phyloP scores from a whole-genome alignment of 2,888 invertebrate species.

The Tachina grossa region DNA sequence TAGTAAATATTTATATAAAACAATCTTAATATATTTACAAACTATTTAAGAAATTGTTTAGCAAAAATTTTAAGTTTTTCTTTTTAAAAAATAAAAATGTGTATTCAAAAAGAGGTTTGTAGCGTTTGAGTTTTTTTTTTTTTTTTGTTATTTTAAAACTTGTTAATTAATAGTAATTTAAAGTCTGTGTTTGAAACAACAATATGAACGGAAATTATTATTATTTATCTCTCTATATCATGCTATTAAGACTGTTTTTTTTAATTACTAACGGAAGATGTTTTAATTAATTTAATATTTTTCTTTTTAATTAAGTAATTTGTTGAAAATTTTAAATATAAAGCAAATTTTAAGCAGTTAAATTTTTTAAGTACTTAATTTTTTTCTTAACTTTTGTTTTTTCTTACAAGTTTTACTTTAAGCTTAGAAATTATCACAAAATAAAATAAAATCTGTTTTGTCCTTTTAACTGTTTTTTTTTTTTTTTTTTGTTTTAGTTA shows the following conservation, averaged over 20 bases:
- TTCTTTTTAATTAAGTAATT: constrained; percentile 60
- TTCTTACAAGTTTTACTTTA: constrained; percentile 55
- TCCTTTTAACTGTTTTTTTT: constrained; percentile 31
- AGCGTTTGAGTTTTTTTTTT: constrained; percentile 61
- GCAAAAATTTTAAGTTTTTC: constrained; percentile 34
- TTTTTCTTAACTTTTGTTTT: no score
- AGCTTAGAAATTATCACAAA: constrained; percentile 73
- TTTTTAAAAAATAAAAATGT: constrained; percentile 34
- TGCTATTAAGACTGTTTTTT: constrained; percentile 49
- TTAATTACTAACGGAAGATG: constrained; percentile 73
- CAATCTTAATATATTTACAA: constrained; percentile 73
- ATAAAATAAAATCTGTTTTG: constrained; percentile 63
- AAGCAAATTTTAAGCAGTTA: constrained; percentile 62
- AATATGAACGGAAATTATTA: constrained; percentile 58
- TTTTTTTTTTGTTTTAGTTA: constrained; percentile 15
- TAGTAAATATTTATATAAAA: constrained; percentile 76
- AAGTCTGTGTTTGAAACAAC: constrained; percentile 29
- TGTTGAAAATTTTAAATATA: constrained; percentile 47
- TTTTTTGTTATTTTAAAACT: constrained; percentile 41
- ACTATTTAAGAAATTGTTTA: constrained; percentile 66
- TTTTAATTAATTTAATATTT: constrained; percentile 62
- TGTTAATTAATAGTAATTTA: not conserved
- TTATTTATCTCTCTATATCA: constrained; percentile 15
- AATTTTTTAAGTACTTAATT: constrained; percentile 61
- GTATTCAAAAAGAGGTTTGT: constrained; percentile 64